Conservation (phyloP, 2,797 vertebrate species). For the Leuciscus waleckii region DNA sequence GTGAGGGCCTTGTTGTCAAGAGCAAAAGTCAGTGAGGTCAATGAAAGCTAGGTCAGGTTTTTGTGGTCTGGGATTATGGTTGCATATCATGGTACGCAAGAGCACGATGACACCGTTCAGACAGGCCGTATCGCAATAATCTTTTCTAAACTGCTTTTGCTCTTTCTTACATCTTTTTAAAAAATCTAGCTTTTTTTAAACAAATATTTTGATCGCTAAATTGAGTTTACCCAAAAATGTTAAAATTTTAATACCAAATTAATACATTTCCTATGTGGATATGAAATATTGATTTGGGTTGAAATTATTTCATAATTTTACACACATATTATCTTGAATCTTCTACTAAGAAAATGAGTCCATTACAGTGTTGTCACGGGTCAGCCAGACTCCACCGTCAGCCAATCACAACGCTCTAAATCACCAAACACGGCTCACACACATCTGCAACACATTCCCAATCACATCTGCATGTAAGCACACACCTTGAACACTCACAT, state of each 20-base stretch:
- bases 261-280: neutral
- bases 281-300: neutral
- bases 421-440: no score
- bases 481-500: no score
- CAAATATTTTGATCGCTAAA: neutral
- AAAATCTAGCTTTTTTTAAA: neutral
- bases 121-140: neutral
- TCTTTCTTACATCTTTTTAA: neutral
- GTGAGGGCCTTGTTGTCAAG: neutral
- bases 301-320: neutral
- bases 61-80: conserved; percentile 38
- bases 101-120: neutral
- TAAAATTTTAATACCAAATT: neutral
- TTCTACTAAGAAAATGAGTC: neutral
- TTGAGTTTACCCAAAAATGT: neutral
- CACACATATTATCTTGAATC: neutral
- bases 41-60: conserved; percentile 38
- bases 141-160: neutral
- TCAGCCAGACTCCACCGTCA: no score
- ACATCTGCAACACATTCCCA: no score
- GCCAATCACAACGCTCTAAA: no score
- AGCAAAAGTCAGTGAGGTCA: conserved; percentile 1
- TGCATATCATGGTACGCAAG: neutral
- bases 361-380: neutral
- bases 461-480: no score